Conservation (phyloP, 2,797 vertebrate genomes). For the Rhyacichthys aspro region DNA sequence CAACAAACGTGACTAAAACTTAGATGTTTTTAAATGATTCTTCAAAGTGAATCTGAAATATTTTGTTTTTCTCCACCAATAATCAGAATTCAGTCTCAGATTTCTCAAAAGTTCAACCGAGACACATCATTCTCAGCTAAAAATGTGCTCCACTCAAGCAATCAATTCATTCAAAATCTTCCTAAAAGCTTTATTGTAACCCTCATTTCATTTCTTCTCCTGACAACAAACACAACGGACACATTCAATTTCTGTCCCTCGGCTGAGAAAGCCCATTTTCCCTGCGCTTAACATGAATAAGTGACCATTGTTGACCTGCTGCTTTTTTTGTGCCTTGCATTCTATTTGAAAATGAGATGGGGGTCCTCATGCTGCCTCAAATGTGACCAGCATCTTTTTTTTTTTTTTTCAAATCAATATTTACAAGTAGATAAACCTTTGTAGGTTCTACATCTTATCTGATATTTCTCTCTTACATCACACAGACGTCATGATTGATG, state of each 20-base stretch:
- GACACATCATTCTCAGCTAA: not conserved
- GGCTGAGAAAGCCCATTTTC: constrained; percentile 18
- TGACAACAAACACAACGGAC: constrained; percentile 19
- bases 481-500: not conserved
- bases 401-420: constrained; percentile 1
- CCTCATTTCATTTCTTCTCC: constrained; percentile 16
- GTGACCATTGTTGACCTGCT: constrained; percentile 6
- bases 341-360: constrained; percentile 3
- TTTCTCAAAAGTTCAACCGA: too few species aligned
- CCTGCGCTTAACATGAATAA: constrained; percentile 10
- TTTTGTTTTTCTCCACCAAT: not conserved
- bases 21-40: too few species aligned
- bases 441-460: not conserved
- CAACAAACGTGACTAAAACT: constrained; percentile 16
- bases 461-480: not conserved
- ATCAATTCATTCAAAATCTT: not conserved
- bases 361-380: not conserved
- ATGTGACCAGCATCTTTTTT: not conserved
- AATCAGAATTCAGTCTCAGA: not conserved
- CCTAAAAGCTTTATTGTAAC: constrained; percentile 13
- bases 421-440: not conserved
- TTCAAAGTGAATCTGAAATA: not conserved
- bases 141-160: constrained; percentile 3
- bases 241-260: constrained; percentile 25
- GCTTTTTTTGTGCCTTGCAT: not conserved